Evolutionary conservation across 2,113 vertebrate genomes (phyloP), one percentile per base, ranked within the genome.

Genomic region (Oreotrochilus melanogaster): DNA sequence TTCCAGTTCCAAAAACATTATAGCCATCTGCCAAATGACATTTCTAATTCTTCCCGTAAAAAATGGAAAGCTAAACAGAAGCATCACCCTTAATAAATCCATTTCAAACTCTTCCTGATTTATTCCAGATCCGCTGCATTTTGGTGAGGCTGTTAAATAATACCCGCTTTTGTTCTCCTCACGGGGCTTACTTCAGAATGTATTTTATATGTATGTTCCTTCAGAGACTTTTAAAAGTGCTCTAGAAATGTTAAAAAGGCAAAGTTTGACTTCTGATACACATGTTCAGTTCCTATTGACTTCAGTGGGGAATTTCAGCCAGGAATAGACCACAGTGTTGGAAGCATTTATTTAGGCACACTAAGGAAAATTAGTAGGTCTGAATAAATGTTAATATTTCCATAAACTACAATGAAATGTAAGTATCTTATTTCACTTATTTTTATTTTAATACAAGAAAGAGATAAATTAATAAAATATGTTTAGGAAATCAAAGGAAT

Each of bases 1-100:
- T 97, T 95, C 89, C 85, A 94, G 76, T 92, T 96, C 91, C 88
- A 95, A 96, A 97, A 92, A 79, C 95, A 93, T 85, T 96, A 88
- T 76, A 89, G 33, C 33, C 84, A 95, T 94, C 83, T 96, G 85
- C 88, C 95, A 97, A 95, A 88, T 74, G 91, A 96, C 95, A 95
- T 87, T 97, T 97, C 92, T 97, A 97, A 94, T 93, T 92, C 91
- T 96, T 96, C 93, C 78, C 74, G 7, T 93, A 95, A 97, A 96
- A 96, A 83, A 94, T 67, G 86, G 93, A 95, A 96, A 86, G 84
- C 86, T 86, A 75, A 73, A 94, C 85, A 95, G 95, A 94, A 95
- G 92, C 89, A 96, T 90, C 91, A 76, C 48, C 47, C 92, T 97
- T 97, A 96, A 90, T 74, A 90, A 89, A 88, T 82, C 90, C 69